Percentiles rank a stretch among this genome's conserved stretches.
Evolutionary conservation across 2,113 vertebrate species (phyloP).

Genomic region (Spermophilus dauricus): DNA sequence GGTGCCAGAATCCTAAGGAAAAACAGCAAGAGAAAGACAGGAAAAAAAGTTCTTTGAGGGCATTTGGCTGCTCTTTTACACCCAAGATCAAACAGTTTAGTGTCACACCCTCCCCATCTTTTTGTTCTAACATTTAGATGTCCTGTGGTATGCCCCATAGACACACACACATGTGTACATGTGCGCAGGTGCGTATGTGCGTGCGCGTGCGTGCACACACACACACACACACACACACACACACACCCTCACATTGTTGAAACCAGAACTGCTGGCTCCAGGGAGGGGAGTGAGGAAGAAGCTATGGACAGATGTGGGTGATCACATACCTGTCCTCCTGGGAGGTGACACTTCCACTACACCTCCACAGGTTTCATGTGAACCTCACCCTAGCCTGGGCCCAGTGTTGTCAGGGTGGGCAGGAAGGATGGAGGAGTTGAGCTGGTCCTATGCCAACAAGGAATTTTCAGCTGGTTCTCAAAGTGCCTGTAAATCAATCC

Average conservation of each 20-base stretch:
- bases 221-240: neutral
- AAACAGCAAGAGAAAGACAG: neutral
- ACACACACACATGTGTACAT: too few species aligned
- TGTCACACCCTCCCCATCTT: neutral
- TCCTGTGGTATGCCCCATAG: neutral
- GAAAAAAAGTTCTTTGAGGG: neutral
- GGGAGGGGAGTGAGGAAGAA: conserved; percentile 46
- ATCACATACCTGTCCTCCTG: conserved; percentile 59
- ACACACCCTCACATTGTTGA: neutral
- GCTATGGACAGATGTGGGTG: conserved; percentile 53
- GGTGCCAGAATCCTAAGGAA: conserved; percentile 11
- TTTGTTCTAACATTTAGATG: neutral
- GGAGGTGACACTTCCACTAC: conserved; percentile 68
- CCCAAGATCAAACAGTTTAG: neutral
- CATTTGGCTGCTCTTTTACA: neutral
- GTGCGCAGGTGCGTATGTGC: too few species aligned
- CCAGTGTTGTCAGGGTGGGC: neutral
- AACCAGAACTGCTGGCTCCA: conserved; percentile 19
- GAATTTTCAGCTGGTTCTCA: neutral
- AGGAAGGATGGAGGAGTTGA: neutral
- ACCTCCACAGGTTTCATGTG: conserved; percentile 78
- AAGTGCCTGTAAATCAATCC: neutral
- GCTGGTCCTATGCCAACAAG: neutral
- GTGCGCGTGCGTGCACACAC: too few species aligned
- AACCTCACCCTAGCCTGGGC: conserved; percentile 70